Percentiles rank a stretch among this genome's conserved stretches.
Evolutionary conservation across 1,140 invertebrate species (phyloP).

Genomic region (Kradibia gibbosae): DNA sequence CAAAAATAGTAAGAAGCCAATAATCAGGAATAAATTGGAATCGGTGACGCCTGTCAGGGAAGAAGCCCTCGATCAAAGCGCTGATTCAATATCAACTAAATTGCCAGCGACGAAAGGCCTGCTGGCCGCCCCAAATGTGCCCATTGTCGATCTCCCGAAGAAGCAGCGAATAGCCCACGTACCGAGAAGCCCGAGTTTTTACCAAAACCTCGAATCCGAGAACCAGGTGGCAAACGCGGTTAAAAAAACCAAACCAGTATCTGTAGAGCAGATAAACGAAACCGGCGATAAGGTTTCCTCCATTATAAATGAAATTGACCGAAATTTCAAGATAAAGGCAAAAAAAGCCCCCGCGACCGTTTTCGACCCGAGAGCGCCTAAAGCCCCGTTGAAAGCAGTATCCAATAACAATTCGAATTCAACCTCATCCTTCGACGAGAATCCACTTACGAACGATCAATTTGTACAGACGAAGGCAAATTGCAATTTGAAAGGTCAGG

Average conservation of each 20-base stretch:
- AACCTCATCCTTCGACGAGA: too few relatives aligned
- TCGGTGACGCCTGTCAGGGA: too few relatives aligned
- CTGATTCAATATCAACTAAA: neutral
- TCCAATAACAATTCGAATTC: too few relatives aligned
- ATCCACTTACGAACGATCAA: too few relatives aligned
- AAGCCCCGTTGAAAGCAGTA: too few relatives aligned
- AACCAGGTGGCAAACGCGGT: neutral
- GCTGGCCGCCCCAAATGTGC: neutral
- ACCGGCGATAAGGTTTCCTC: slow-evolving; percentile 27
- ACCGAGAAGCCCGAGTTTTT: slow-evolving; percentile 45
- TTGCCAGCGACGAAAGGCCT: neutral
- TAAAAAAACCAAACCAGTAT: neutral
- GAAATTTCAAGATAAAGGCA: slow-evolving; percentile 9
- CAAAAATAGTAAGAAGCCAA: neutral
- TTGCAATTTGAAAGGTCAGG: too few relatives aligned
- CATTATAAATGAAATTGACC: slow-evolving; percentile 11
- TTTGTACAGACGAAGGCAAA: too few relatives aligned
- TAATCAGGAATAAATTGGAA: neutral
- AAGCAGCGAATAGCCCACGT: slow-evolving; percentile 56
- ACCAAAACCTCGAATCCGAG: neutral
- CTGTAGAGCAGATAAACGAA: neutral
- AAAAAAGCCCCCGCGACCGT: neutral
- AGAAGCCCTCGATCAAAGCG: neutral
- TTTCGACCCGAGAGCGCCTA: too few relatives aligned
- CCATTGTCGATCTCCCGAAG: slow-evolving; percentile 34